Percentiles rank a stretch among this genome's conserved stretches.
These are phyloP conservation scores for Athene noctua DNA, from an alignment of 2,113 vertebrate genomes.

Conservation along the genomic window DNA sequence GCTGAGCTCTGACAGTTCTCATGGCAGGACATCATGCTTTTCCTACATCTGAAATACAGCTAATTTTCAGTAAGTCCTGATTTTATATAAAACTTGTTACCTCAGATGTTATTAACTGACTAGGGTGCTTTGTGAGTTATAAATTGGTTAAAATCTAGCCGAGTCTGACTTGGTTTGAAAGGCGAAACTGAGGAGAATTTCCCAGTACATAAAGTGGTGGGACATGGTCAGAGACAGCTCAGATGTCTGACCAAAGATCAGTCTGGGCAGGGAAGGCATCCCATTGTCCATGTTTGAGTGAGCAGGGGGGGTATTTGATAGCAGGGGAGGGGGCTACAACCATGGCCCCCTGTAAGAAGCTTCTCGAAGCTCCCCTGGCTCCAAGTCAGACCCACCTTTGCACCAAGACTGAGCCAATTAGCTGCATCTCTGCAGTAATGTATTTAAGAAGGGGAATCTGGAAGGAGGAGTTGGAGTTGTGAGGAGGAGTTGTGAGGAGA, in stretches of 20 bases:
- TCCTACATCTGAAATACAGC: not conserved
- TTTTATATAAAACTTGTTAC: not conserved
- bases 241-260: not conserved
- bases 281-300: too few relatives aligned
- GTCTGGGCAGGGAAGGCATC: not conserved
- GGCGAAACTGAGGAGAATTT: not conserved
- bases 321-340: too few relatives aligned
- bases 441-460: too few relatives aligned
- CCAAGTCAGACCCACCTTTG: too few relatives aligned
- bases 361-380: too few relatives aligned
- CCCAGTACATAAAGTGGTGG: not conserved
- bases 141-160: not conserved
- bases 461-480: too few relatives aligned
- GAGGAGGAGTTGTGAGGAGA: too few relatives aligned
- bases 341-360: too few relatives aligned
- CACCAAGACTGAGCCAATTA: too few relatives aligned
- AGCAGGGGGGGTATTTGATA: too few relatives aligned
- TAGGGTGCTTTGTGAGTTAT: not conserved
- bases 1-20: not conserved
- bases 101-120: not conserved
- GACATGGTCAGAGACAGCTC: not conserved
- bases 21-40: not conserved
- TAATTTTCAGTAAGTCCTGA: not conserved
- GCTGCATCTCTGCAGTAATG: too few relatives aligned
- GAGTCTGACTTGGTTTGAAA: not conserved